These are phyloP conservation scores for Bilobella aurantiaca DNA, from an alignment of 1,140 invertebrate genomes.

Conservation along the genomic window DNA sequence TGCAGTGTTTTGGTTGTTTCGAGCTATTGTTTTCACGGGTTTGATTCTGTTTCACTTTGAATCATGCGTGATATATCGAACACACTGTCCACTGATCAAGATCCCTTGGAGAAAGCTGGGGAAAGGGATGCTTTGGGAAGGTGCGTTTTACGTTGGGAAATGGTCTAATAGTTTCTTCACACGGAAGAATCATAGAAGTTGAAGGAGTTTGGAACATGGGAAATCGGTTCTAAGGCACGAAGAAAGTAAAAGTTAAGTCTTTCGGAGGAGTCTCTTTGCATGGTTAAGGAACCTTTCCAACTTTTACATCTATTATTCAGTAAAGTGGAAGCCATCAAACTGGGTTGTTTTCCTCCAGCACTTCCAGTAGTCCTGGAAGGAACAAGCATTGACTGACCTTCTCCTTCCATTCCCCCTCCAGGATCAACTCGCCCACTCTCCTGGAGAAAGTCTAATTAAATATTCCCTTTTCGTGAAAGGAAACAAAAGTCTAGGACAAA, in stretches of 20 bases:
- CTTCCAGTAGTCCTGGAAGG: not conserved
- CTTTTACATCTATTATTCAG: not conserved
- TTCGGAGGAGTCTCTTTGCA: not conserved
- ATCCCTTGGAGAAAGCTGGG: not conserved
- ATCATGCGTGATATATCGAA: no score
- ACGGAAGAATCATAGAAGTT: not conserved
- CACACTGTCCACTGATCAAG: not conserved
- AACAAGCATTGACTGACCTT: not conserved
- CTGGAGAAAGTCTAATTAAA: no score
- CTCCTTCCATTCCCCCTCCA: not conserved
- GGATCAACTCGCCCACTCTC: not conserved
- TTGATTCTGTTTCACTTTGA: no score
- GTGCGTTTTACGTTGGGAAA: no score
- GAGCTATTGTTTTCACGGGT: no score
- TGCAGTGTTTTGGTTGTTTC: no score
- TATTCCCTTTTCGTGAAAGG: not conserved
- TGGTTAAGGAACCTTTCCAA: not conserved
- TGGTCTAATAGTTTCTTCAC: not conserved
- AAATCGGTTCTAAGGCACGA: not conserved
- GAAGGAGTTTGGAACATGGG: not conserved
- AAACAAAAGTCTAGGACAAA: not conserved
- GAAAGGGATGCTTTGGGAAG: no score
- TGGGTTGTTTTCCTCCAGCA: not conserved
- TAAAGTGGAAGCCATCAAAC: not conserved
- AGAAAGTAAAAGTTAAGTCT: not conserved